Base-by-base conservation (phyloP, 2,113 vertebrate species). In the Hemichromis elongatus region DNA sequence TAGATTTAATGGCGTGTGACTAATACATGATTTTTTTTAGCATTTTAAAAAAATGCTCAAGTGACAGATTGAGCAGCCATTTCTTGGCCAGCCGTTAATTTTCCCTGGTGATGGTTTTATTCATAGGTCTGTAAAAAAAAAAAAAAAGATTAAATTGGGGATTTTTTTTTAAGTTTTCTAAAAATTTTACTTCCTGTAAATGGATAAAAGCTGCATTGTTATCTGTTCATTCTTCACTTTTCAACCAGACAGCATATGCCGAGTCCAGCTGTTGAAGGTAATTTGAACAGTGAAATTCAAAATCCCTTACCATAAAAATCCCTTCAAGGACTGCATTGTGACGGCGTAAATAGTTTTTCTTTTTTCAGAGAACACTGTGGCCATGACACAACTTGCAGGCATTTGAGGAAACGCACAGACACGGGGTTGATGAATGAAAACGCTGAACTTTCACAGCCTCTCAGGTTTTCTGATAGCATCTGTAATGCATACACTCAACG, bases 371-470 rank as follows among this genome's bases (percentile, higher is more conserved):
- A 24, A 37, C 16, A 42, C 55, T 86, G 80, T 59, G 52, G 79
- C 63, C 86, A 86, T 83, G 61, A 80, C 84, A 88, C 82, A 87
- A 66, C 53, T 81, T 35, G 53, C 77, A 37, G 33, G 37, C 61
- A 26, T 63, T 88, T 80, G n/a, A 9, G 47, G 78, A 26, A 56
- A 45, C 78, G 88, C 79, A 12, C n/a, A 55, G 75, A 53, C 68
- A 53, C 45, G 45, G 59, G 37, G 56, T 3, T 86, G 75, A 89
- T 90, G 79, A 85, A 80, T 81, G 30, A 59, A 82, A 89, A 79
- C 19, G 5, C 77, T 59, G 54, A 93, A 68, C 80, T 79, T 55
- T 89, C 70, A 28, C 55, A 87, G 54, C 53, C 77, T 45, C 57
- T 82, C 9, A 3, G 55, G 45, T 63, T 3, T 28, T 79, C 79